These are phyloP conservation scores for Parascotia fuliginaria DNA, from an alignment of 2,888 invertebrate genomes.

Conservation along the genomic window DNA sequence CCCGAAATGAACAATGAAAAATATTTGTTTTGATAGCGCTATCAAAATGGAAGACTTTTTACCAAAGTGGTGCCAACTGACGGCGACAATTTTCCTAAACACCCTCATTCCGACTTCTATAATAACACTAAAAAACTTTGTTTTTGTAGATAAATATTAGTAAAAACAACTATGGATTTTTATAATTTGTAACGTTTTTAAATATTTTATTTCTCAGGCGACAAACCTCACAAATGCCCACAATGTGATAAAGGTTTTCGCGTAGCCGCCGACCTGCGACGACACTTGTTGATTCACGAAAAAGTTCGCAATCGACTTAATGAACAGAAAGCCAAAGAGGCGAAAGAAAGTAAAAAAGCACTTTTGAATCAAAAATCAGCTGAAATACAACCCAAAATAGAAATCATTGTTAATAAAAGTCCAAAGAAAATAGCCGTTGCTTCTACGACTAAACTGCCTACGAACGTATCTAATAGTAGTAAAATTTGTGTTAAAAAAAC, in stretches of 20 bases:
- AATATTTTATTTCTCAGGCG: constrained; percentile 78
- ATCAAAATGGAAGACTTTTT: no score
- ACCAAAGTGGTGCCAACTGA: no score
- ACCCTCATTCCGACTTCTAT: no score
- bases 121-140: no score
- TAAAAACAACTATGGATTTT: no score
- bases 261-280: constrained; percentile 92
- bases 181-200: no score
- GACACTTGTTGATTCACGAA: constrained; percentile 91
- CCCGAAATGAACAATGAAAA: no score
- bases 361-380: no score
- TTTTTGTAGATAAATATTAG: no score
- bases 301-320: constrained; percentile 57
- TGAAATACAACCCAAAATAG: constrained; percentile 7
- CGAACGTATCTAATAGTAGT: neutral
- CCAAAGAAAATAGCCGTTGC: constrained; percentile 40
- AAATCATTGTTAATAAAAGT: constrained; percentile 10
- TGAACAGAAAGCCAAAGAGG: constrained; percentile 48
- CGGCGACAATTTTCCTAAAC: no score
- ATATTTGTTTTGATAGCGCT: no score
- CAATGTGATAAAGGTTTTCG: constrained; percentile 93
- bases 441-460: constrained; percentile 27
- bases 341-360: constrained; percentile 30
- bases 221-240: constrained; percentile 91
- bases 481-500: constrained; percentile 25